These are phyloP conservation scores for Drosophila persimilis DNA, from an alignment of 1,140 invertebrate species.

Conservation along the genomic window DNA sequence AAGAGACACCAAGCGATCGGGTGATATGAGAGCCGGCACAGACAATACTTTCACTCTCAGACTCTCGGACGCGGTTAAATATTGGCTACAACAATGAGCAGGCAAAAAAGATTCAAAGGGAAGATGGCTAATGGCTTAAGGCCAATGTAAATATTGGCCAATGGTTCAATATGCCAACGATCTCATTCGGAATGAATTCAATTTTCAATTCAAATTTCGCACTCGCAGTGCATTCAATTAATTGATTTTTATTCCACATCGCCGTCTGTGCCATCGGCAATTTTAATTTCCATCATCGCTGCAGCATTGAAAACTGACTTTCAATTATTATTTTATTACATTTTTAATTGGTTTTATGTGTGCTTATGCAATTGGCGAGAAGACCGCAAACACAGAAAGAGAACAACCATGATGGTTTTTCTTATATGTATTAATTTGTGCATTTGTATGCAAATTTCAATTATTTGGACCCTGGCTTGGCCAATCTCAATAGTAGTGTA, in stretches of 20 bases:
- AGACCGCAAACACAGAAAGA: conserved; percentile 7
- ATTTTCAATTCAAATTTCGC: conserved; percentile 20
- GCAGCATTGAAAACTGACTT: conserved; percentile 23
- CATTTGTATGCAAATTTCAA: conserved; percentile 70
- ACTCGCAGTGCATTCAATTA: conserved; percentile 27
- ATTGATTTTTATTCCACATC: conserved; percentile 3
- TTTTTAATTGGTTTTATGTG: conserved; percentile 16
- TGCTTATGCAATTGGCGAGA: conserved; percentile 27
- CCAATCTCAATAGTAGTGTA: conserved; percentile 20
- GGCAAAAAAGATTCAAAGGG: conserved; percentile 17
- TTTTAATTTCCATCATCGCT: conserved; percentile 11
- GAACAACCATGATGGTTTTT: conserved; percentile 38
- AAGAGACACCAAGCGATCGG: conserved; percentile 11
- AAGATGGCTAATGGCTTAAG: conserved; percentile 6
- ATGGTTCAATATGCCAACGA: conserved; percentile 38
- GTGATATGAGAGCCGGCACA: conserved; percentile 27
- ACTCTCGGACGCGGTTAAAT: conserved; percentile 17
- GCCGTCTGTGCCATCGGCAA: conserved; percentile 19
- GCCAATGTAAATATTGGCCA: conserved; percentile 39
- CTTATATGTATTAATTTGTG: conserved; percentile 72
- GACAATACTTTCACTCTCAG: conserved; percentile 42
- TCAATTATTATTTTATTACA: conserved; percentile 38
- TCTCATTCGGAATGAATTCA: conserved; percentile 13
- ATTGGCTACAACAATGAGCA: conserved; percentile 45
- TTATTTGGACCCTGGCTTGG: conserved; percentile 31